Base-by-base conservation (phyloP, 1,140 invertebrate species). In the Aphidius ervi region DNA sequence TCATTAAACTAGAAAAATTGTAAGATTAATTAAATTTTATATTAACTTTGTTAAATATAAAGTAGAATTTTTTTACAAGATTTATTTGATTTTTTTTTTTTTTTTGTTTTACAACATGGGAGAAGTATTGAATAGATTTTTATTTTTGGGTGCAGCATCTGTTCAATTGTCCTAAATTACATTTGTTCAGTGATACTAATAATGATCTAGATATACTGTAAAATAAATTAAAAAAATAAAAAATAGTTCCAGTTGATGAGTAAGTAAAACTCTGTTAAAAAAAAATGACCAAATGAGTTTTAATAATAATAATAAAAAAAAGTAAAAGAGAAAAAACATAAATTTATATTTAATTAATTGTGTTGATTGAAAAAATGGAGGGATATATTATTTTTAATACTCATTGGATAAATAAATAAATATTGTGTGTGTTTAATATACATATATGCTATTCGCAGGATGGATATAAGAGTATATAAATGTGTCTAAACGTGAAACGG, bases 111-210 rank as follows among this genome's bases (percentile, higher is more conserved):
- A 41, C 6, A 10, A 9, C 39, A 41, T 42, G 39, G 7, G 42
- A 42, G 42, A 6, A 39, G 37, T 42, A 10, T 42, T 40, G 2
- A 42, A 5, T 54, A 54, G 42, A 54, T 42, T 20, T 9, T 39
- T 37, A 39, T 39, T 8, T 39, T n/a, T 39, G 37, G 40, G 40
- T 54, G 37, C 39, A n/a, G 52, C 40, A 54, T 54, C 52, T 54
- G 52, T n/a, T 54, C 52, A 42, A 54, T 54, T 54, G 40, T 54
- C 39, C n/a, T 9, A 20, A 37, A 5, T 9, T 37, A 37, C 4
- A 16, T 41, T 54, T 54, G 16, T 4, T 20, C n/a, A 7, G 42
- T 7, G 4, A 8, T 43, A 8, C 42, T 43, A 1, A 8, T 8
- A 7, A 8, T 43, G 7, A 8, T 43, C 42, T 8, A 43, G 42